Evolutionary conservation across 1,140 invertebrate species (phyloP), one percentile per base, ranked within the genome.

Genomic region (Goniozus legneri): DNA sequence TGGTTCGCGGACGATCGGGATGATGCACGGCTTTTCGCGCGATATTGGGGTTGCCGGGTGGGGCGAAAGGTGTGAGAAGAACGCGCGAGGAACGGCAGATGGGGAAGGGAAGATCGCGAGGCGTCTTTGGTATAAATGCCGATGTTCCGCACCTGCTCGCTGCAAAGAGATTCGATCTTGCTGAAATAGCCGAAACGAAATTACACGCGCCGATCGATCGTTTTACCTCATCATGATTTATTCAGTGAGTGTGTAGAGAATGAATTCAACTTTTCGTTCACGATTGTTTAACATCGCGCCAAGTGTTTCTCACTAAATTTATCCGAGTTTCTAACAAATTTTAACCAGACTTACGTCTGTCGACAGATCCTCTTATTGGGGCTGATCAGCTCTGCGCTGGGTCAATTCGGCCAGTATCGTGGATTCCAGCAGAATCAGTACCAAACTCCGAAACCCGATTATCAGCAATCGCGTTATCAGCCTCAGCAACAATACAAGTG

Each of bases 81-180:
- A 24, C 35, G 44, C 31, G 31, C 42, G 22, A 40, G 39, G 55
- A 60, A 52, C 51, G 48, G 33, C 58, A 56, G 61, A 63, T 67
- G 56, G 56, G 67, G 66, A 69, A 65, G 70, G 68, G 67, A 70
- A 62, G 60, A 70, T 68, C 64, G 4, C 10, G 54, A 56, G 44
- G 49, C 53, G 59, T 69, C 66, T 70, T 69, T 62, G n/a, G 61
- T 73, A 73, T 73, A 73, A 73, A 73, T 73, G 63, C 60, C 54
- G 62, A 39, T 44, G 4, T 27, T 27, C 24, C 10, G 24, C 24
- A 27, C 10, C 24, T 6, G 55, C 50, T 62, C 64, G 56, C 58
- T 54, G 60, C 56, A 56, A 52, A 37, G 62, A 67, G 69, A 65
- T 70, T 63, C 62, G 52, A 64, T 64, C 66, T 65, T 40, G 64